These are phyloP conservation scores for Monopis laevigella DNA, from an alignment of 2,888 invertebrate genomes.

Conservation along the genomic window DNA sequence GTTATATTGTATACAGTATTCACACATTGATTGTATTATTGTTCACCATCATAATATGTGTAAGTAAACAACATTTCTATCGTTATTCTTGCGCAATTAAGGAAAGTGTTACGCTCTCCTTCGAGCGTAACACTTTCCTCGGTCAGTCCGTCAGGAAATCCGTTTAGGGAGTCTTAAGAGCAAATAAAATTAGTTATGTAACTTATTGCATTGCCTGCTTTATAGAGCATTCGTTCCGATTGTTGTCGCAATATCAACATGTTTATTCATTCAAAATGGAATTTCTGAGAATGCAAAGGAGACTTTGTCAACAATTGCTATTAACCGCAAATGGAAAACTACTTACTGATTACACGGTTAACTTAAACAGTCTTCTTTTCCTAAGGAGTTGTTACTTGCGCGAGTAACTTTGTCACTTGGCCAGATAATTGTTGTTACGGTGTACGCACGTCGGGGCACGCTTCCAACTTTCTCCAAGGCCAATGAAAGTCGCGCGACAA, in stretches of 20 bases:
- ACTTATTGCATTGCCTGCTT: not conserved
- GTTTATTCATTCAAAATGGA: too few relatives aligned
- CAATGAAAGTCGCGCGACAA: slow-evolving; percentile 47
- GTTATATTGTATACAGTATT: too few relatives aligned
- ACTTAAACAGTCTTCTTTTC: not conserved
- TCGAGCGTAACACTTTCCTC: not conserved
- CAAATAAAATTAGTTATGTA: too few relatives aligned
- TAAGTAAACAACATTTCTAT: too few relatives aligned
- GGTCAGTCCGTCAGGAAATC: slow-evolving; percentile 9
- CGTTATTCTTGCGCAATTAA: not conserved
- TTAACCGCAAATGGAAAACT: slow-evolving; percentile 6
- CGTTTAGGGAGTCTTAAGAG: slow-evolving; percentile 6
- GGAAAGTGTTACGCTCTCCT: slow-evolving; percentile 5
- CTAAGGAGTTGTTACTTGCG: not conserved
- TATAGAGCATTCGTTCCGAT: too few relatives aligned
- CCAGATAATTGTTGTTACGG: slow-evolving; percentile 13
- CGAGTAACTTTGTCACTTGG: slow-evolving; percentile 8
- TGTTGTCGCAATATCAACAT: too few relatives aligned
- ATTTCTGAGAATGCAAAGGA: too few relatives aligned
- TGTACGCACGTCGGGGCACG: slow-evolving; percentile 20
- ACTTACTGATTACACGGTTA: not conserved
- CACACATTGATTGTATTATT: too few relatives aligned
- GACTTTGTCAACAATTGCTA: too few relatives aligned
- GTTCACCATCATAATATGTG: too few relatives aligned
- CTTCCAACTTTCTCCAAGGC: slow-evolving; percentile 53